A percentile compares a stretch with the other conserved stretches of the same genome.
These are phyloP conservation scores for Diadema setosum DNA, from an alignment of 35 echinoderm and acorn worm genomes.

Conservation along the genomic window DNA sequence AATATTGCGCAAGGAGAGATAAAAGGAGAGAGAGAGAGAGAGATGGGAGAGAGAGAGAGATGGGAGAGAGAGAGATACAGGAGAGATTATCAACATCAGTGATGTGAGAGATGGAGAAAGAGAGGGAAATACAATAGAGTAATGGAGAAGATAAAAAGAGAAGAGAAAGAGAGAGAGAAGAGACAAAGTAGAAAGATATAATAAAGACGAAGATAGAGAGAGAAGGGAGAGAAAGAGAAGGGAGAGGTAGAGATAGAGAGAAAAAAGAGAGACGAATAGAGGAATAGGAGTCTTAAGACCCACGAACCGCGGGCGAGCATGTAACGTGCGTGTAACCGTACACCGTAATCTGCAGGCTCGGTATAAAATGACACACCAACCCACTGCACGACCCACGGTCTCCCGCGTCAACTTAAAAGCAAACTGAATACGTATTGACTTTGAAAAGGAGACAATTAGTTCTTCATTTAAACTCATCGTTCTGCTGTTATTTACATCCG, in stretches of 20 bases:
- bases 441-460: conserved; percentile 23
- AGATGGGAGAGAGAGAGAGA: neutral
- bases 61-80: neutral
- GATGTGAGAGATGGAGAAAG: neutral
- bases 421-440: conserved; percentile 26
- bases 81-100: too few relatives aligned
- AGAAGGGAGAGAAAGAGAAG: neutral
- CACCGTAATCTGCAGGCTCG: neutral
- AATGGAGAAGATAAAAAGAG: neutral
- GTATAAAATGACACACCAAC: neutral
- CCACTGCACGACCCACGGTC: neutral
- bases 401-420: neutral
- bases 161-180: neutral
- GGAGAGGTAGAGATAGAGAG: neutral
- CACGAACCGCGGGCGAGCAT: neutral
- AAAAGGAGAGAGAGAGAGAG: neutral
- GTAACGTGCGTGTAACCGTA: neutral
- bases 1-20: too few relatives aligned
- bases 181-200: neutral
- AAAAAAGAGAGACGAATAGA: too few relatives aligned
- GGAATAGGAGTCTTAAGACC: neutral
- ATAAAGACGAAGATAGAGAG: neutral
- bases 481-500: conserved; percentile 1
- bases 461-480: conserved; percentile 26
- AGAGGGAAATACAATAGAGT: neutral